phyloP scores from a whole-genome alignment of 2,113 vertebrate genomes.

The Naja naja region DNA sequence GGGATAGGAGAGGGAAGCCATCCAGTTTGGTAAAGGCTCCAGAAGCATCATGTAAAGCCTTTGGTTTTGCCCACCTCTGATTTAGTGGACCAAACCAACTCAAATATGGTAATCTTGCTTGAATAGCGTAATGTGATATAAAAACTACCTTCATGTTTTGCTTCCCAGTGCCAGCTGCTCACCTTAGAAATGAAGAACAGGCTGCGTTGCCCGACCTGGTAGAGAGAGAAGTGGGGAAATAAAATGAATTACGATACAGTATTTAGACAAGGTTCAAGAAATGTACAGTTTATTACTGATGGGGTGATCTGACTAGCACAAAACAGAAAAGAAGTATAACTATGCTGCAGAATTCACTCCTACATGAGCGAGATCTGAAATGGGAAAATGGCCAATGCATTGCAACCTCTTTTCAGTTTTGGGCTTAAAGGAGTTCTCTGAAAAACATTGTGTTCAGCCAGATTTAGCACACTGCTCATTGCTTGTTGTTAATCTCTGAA shows the following conservation, averaged over 20 bases:
- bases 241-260: rapidly evolving
- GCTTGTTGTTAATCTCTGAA: not conserved
- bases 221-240: not conserved
- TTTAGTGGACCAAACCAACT: not conserved
- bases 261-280: not conserved
- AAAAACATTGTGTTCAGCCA: not conserved
- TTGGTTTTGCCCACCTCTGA: not conserved
- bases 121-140: not conserved
- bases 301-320: not conserved
- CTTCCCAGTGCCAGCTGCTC: not conserved
- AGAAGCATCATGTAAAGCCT: not conserved
- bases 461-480: not conserved
- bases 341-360: not conserved
- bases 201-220: constrained; percentile 69
- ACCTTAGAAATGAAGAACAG: constrained; percentile 75
- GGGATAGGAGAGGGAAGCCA: not conserved
- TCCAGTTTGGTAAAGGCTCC: not conserved
- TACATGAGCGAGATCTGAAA: not conserved
- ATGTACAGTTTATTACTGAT: too few species aligned
- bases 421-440: not conserved
- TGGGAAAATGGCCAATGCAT: not conserved
- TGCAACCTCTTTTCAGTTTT: not conserved
- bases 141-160: not conserved
- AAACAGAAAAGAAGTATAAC: not conserved
- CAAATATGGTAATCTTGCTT: not conserved